Base-by-base conservation (phyloP, 1,140 invertebrate genomes). In the Agrypnia vestita region DNA sequence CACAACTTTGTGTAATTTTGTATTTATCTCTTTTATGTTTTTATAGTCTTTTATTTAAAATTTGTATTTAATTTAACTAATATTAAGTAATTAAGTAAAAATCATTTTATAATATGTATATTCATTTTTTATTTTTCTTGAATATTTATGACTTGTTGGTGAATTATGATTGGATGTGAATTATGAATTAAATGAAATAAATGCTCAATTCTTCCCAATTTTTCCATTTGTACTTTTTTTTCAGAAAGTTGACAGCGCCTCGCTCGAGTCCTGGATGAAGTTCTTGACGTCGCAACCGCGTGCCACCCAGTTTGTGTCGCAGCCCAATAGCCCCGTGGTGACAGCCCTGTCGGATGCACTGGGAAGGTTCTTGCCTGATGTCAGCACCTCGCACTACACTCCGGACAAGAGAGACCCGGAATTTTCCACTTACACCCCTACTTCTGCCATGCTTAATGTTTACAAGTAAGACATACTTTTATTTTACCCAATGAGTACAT, bases 321-420 rank as follows among this genome's bases (percentile, higher is more conserved):
- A 80, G 35, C 17, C 62, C 13, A 47, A 91, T 80, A 93, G 93
- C 86, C 86, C 91, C 44, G 84, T 96, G 84, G 88, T 96, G 12
- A 88, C 86, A 79, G 91, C 92, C 13, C 87, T 96, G 46, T 93
- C 94, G 84, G 93, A 95, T 85, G 90, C 92, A n/a, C 92, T 98
- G 87, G 88, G 88, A 80, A 94, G 94, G 79, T 95, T 95, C 86
- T 90, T 96, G 47, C 93, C 93, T 85, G 95, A 96, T 84, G 92
- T 95, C 1, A 94, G 94, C 86, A 85, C 93, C 11, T 92, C 92
- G 11, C 88, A 91, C 76, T 92, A 95, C 77, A 91, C 90, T 69
- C 92, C 94, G 11, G 96, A 97, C 86, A 95, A 94, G 85, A 90
- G 97, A 62, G 97, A 99, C 87, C 97, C 97, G 0, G 97, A 99